Percentiles rank a stretch among this genome's conserved stretches.
phyloP scores from a whole-genome alignment of 2,113 vertebrate genomes.

The Mus musculus region DNA sequence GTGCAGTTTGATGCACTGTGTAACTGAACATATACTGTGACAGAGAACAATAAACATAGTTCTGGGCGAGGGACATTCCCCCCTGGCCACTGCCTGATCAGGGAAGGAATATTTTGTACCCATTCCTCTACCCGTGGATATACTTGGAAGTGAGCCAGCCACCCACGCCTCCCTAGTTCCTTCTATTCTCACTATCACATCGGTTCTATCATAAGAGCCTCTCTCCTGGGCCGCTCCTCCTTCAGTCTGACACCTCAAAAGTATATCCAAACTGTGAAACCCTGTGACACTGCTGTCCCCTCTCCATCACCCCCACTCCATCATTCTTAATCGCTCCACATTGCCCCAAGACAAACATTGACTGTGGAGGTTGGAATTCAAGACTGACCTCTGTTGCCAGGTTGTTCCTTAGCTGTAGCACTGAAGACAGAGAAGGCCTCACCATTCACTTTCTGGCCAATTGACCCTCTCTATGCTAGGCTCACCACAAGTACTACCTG shows the following conservation, averaged over 20 bases:
- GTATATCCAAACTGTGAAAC: rapidly evolving
- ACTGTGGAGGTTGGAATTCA: not conserved
- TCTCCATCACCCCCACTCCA: not conserved
- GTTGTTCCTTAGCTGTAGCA: not conserved
- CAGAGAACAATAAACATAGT: conserved; percentile 82
- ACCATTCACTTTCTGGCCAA: rapidly evolving
- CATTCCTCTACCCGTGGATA: not conserved
- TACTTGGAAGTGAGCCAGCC: not conserved
- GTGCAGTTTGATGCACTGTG: conserved; percentile 68
- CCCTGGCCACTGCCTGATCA: not conserved
- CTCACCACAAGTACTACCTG: not conserved
- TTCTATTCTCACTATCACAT: rapidly evolving
- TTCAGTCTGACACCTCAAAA: not conserved
- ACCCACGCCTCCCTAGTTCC: rapidly evolving
- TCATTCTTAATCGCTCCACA: rapidly evolving
- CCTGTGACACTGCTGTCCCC: not conserved
- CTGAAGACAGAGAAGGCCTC: not conserved
- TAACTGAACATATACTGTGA: conserved; percentile 70
- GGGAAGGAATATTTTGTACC: not conserved
- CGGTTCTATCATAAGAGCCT: not conserved
- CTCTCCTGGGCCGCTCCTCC: not conserved
- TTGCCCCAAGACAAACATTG: not conserved
- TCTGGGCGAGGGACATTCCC: not conserved
- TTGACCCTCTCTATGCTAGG: rapidly evolving
- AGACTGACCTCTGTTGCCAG: not conserved